Base-by-base conservation (phyloP, 2,113 vertebrate genomes). In the Myiopsitta monachus region DNA sequence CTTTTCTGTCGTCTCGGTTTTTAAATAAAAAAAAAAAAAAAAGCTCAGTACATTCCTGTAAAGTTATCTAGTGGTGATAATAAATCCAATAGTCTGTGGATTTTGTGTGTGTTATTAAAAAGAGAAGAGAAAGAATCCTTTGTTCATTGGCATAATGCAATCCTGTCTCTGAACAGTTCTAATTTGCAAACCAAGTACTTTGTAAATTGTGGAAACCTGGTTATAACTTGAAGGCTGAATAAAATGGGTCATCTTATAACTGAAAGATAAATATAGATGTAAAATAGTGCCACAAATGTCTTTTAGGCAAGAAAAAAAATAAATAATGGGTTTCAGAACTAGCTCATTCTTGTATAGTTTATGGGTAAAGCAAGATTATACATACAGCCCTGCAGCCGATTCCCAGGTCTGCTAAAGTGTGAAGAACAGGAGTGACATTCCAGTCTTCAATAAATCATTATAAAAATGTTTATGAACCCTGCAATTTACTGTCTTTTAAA, bases 391-490 rank as follows among this genome's bases (percentile, higher is more conserved):
- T 90, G 92, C 96, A 87, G 97, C 94, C 66, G 98, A 97, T 97
- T 98, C 97, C 97, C 97, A 97, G 96, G 97, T 96, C 97, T 97
- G 98, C 97, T 97, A 98, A 98, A 98, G 97, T 98, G 98, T 98
- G 98, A 98, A 98, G 98, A 98, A 77, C 97, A 97, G 96, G 92
- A 92, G 95, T 98, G 97, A 98, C 98, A 98, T 97, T 97, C 97
- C 92, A 22, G 90, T 96, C 97, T 97, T 97, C 97, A 95, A 98
- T 98, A 98, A 98, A 98, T 98, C 98, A 98, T 97, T 96, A 97
- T 97, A 97, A 98, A 98, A 98, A 98, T 98, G 98, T 98, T 98
- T 98, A 98, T 98, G 98, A 98, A 98, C 97, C 98, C 97, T 97
- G 97, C 97, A 97, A 98, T 98, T 98, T 98, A 97, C 97, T 97